Evolutionary conservation across 2,888 invertebrate genomes (phyloP).

Genomic region (Venusia cambrica): DNA sequence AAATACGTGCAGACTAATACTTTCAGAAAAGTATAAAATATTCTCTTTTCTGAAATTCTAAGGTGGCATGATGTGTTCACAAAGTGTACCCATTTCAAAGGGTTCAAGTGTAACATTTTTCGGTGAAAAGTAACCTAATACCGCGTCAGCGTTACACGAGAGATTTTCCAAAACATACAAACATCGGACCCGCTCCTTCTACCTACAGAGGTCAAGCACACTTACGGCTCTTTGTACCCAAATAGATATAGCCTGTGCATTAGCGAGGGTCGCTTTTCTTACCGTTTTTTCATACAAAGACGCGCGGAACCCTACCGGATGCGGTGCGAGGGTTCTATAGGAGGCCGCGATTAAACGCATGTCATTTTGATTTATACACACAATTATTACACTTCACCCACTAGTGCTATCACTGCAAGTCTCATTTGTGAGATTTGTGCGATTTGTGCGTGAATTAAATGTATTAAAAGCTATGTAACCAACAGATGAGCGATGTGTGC

Average conservation of each 20-base stretch:
- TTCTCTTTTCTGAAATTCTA: no score
- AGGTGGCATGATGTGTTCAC: no score
- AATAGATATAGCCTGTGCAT: slow-evolving; percentile 73
- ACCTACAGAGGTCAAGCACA: slow-evolving; percentile 65
- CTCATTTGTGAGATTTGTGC: slow-evolving; percentile 37
- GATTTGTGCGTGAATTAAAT: slow-evolving; percentile 37
- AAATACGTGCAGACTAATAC: no score
- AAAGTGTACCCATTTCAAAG: slow-evolving; percentile 17
- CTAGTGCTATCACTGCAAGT: slow-evolving; percentile 20
- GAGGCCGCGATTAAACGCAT: slow-evolving; percentile 62
- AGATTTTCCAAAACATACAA: slow-evolving; percentile 42
- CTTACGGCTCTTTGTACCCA: slow-evolving; percentile 62
- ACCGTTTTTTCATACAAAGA: slow-evolving; percentile 50
- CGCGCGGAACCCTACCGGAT: slow-evolving; percentile 47
- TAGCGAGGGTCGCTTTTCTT: slow-evolving; percentile 67
- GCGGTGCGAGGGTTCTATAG: slow-evolving; percentile 50
- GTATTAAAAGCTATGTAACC: slow-evolving; percentile 36
- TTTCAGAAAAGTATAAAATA: no score
- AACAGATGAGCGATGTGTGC: slow-evolving; percentile 37
- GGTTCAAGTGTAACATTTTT: slow-evolving; percentile 26
- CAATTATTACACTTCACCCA: slow-evolving; percentile 53
- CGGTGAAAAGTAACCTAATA: slow-evolving; percentile 36
- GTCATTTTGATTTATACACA: slow-evolving; percentile 73
- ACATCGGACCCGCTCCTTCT: slow-evolving; percentile 40
- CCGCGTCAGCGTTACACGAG: slow-evolving; percentile 34